Evolutionary conservation across 2,113 vertebrate species (phyloP), one percentile per base, ranked within the genome.

Genomic region (Nycticebus coucang): DNA sequence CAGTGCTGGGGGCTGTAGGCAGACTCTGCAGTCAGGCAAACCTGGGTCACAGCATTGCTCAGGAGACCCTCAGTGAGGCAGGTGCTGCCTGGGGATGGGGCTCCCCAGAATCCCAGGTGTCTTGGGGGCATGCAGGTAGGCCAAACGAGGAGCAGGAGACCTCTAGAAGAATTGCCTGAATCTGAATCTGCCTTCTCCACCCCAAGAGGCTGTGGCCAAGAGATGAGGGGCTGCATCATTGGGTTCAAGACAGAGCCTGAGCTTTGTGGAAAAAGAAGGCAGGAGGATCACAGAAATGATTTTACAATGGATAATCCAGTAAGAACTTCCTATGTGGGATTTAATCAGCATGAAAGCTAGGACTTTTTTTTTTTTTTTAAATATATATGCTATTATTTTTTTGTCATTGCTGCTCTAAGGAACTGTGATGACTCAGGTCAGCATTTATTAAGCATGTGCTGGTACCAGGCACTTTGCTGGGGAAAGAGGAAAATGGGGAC

Each of bases 341-440:
- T 74, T 83, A 93, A 83, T 60, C 62, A 89, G 19, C 83, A 77
- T 28, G 59, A 83, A 92, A 87, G 69, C 12, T 59, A 71, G 59
- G 59, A 83, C 62, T 95, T 50, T 55, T 60, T 74, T 96, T 78
- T 78, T n/a, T n/a, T n/a, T n/a, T n/a, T n/a, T n/a, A n/a, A n/a
- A n/a, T 50, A 50, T 50, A 50, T 9, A 8, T 50, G 45, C 45
- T 50, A 50, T 55, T 60, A 69, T 96, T 78, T 79, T 75, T 96
- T 78, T 79, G 77, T 96, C 82, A 35, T 62, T 59, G 60, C 24
- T 77, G 17, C 12, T 89, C 2, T 19, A 75, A 66, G 68, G 15
- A 35, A 33, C 71, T 64, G 50, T 79, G 62, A 28, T 26, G 26
- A 22, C 33, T 53, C 28, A 35, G 64, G 5, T 41, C 60, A 87